Percentiles rank a stretch among this genome's conserved stretches.
These are phyloP conservation scores for Musca vetustissima DNA, from an alignment of 1,140 invertebrate species.

Conservation along the genomic window DNA sequence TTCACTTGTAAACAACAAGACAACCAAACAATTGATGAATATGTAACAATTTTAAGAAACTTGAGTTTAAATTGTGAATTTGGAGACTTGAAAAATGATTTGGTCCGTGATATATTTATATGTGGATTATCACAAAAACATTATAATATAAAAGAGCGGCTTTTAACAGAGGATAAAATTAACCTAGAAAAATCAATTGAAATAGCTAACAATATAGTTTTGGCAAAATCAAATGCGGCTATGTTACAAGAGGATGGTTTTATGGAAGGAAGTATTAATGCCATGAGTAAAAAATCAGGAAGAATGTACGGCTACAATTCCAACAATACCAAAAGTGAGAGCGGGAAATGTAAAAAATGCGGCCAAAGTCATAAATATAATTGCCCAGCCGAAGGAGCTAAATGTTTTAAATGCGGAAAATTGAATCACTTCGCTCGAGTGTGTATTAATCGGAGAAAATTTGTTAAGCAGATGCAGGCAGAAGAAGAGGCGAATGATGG, in stretches of 20 bases:
- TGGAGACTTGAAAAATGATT: conserved; percentile 28
- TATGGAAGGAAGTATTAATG: conserved; percentile 25
- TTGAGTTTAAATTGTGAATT: conserved; percentile 36
- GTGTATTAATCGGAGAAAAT: background rate
- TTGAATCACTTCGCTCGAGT: conserved; percentile 4
- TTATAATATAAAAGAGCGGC: conserved; percentile 5
- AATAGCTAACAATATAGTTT: conserved; percentile 21
- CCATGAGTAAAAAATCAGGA: background rate
- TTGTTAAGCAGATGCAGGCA: background rate
- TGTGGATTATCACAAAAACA: conserved; percentile 26
- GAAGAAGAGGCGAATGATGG: background rate
- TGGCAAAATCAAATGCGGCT: conserved; percentile 5
- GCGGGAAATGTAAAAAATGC: background rate
- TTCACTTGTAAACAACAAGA: conserved; percentile 35
- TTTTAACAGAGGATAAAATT: conserved; percentile 22
- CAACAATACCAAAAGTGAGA: background rate
- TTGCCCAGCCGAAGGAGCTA: background rate
- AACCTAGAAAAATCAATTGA: conserved; percentile 17
- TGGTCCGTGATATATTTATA: conserved; percentile 33
- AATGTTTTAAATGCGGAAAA: background rate
- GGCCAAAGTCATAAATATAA: background rate
- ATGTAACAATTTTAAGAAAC: conserved; percentile 33
- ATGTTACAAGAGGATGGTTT: conserved; percentile 25
- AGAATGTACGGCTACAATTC: background rate
- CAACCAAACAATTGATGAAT: conserved; percentile 33